phyloP scores from a whole-genome alignment of 1,140 invertebrate species.

The Cherax destructor region DNA sequence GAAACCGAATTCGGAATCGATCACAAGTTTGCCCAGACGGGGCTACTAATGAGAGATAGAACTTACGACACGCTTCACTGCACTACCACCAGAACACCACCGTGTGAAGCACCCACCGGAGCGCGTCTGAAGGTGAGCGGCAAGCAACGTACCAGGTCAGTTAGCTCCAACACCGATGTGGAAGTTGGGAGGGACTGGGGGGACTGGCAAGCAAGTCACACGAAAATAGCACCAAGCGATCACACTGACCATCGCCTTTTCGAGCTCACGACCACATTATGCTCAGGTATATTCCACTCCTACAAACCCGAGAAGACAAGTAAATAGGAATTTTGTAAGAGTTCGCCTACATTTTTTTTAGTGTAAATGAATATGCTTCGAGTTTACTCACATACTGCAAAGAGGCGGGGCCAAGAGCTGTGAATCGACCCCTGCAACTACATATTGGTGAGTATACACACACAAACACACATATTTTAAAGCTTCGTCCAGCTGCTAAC shows the following conservation, averaged over 20 bases:
- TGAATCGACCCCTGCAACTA: too few species aligned
- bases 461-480: too few species aligned
- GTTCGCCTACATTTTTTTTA: too few species aligned
- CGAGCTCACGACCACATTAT: neutral
- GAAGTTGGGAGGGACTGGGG: neutral
- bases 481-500: too few species aligned
- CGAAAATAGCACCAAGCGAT: neutral
- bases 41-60: neutral
- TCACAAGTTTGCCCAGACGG: neutral
- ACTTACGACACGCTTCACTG: slow-evolving; percentile 52
- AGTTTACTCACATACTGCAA: too few species aligned
- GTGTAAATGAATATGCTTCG: too few species aligned
- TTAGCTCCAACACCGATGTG: neutral
- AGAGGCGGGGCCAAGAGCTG: too few species aligned
- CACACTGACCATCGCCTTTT: slow-evolving; percentile 4
- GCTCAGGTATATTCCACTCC: neutral
- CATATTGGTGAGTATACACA: too few species aligned
- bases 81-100: slow-evolving; percentile 49
- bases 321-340: too few species aligned
- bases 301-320: neutral
- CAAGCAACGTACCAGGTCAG: neutral
- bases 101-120: slow-evolving; percentile 48
- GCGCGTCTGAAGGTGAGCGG: slow-evolving; percentile 33
- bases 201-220: neutral
- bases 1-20: too few species aligned